Conservation (phyloP, 2,797 vertebrate genomes). For the Pangasius krempfi region DNA sequence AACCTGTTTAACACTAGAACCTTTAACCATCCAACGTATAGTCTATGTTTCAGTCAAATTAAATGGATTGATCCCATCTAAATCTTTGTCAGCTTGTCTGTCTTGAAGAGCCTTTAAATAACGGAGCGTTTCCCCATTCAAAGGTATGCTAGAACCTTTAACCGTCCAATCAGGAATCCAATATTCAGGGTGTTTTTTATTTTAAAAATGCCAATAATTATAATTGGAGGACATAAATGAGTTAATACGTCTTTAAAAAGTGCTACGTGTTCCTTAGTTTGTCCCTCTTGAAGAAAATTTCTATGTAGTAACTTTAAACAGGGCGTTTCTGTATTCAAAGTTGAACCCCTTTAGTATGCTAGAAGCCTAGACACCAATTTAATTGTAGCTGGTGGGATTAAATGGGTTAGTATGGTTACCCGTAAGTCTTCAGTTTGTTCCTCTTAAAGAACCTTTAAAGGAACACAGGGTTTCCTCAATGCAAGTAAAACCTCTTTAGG, state of each 20-base stretch:
- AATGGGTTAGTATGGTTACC: no score
- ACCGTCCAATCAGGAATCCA: background rate
- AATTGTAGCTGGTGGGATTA: no score
- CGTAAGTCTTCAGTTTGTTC: background rate
- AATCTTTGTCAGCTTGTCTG: background rate
- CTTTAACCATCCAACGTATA: background rate
- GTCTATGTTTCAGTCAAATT: background rate
- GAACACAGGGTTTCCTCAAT: background rate
- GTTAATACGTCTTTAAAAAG: background rate
- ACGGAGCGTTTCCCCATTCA: background rate
- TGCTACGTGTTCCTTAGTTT: background rate
- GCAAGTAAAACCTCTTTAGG: background rate
- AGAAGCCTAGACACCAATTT: background rate
- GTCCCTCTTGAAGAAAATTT: background rate
- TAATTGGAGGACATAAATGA: background rate
- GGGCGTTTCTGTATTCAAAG: background rate
- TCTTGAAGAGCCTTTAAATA: background rate
- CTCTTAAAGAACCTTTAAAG: background rate
- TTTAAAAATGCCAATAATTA: background rate
- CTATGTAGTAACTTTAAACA: background rate
- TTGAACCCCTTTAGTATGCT: background rate
- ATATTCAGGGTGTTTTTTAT: background rate
- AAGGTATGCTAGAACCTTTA: background rate
- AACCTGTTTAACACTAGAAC: background rate
- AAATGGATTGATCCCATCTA: background rate